Evolutionary conservation across 2,888 invertebrate genomes (phyloP), one percentile per base, ranked within the genome.

Genomic region (Latheticus oryzae): DNA sequence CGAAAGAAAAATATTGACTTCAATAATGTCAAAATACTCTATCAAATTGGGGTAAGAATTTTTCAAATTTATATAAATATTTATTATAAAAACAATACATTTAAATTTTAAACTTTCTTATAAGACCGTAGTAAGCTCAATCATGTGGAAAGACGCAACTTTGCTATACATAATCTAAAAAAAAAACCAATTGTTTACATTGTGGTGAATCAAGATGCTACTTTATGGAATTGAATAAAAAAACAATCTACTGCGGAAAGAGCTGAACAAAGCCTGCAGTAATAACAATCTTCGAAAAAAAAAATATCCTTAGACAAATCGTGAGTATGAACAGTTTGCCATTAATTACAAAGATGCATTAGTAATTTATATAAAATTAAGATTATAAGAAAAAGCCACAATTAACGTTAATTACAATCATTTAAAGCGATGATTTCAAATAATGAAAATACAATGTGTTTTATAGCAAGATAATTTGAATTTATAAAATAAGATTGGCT

Each of bases 31-130:
- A 85, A 85, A 76, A 83, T 90, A 65, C 81, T 91, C 58, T 91
- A 89, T 76, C 90, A 88, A 79, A 84, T 84, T 58, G 89, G 89
- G 84, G 89, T 89, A 78, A 88, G 87, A 83, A 16, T 28, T 1
- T 16, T 16, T 43, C 3, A 8, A 8, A 21, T 17, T 13, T 9
- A 9, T n/a, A 4, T 26, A 2, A 7, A n/a, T n/a, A n/a, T n/a
- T n/a, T n/a, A n/a, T n/a, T n/a, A n/a, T n/a, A n/a, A n/a, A n/a
- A n/a, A n/a, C n/a, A 5, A 8, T 40, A 40, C 19, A 30, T 45
- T 45, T 45, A 32, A 32, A 45, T 11, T 51, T 58, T 17, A 19
- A 48, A 53, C 32, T 15, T 17, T 15, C 16, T 43, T 42, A 12
- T 9, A 9, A 28, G 28, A 28, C 26, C n/a, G 21, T 53, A 33